A percentile compares a stretch with the other conserved stretches of the same genome.
Conservation (phyloP, 2,888 invertebrate genomes). For the Spialia ferax region DNA sequence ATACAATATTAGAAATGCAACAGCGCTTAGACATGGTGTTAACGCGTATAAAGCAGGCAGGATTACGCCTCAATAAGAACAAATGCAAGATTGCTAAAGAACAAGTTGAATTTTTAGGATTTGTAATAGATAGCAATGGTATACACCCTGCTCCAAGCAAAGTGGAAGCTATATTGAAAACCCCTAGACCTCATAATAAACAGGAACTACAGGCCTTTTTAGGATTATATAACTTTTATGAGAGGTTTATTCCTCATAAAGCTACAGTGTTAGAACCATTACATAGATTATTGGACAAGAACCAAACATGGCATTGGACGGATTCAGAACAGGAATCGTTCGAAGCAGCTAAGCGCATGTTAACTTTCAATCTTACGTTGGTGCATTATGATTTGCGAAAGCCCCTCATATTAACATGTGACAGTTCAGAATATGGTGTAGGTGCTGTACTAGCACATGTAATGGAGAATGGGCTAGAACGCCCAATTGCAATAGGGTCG, state of each 20-base stretch:
- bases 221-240: constrained; percentile 50
- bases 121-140: constrained; percentile 44
- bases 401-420: constrained; percentile 43
- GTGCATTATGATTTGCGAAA: constrained; percentile 44
- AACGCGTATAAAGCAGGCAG: constrained; percentile 42
- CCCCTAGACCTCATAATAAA: constrained; percentile 41
- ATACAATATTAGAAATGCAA: constrained; percentile 39
- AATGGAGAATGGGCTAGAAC: constrained; percentile 40
- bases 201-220: constrained; percentile 46
- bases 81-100: constrained; percentile 44
- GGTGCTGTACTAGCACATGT: constrained; percentile 42
- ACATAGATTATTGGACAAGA: constrained; percentile 43
- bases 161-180: constrained; percentile 43
- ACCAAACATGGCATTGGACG: constrained; percentile 42
- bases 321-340: constrained; percentile 42
- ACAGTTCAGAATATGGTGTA: constrained; percentile 46
- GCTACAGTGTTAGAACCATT: constrained; percentile 46
- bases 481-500: constrained; percentile 41
- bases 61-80: constrained; percentile 43
- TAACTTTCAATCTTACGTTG: constrained; percentile 36
- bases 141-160: constrained; percentile 46
- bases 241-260: constrained; percentile 47
- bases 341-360: constrained; percentile 35
- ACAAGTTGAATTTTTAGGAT: constrained; percentile 46
- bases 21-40: constrained; percentile 36